Percentiles rank a stretch among this genome's conserved stretches.
These are phyloP conservation scores for Saccopteryx bilineata DNA, from an alignment of 2,113 vertebrate species.

Conservation along the genomic window DNA sequence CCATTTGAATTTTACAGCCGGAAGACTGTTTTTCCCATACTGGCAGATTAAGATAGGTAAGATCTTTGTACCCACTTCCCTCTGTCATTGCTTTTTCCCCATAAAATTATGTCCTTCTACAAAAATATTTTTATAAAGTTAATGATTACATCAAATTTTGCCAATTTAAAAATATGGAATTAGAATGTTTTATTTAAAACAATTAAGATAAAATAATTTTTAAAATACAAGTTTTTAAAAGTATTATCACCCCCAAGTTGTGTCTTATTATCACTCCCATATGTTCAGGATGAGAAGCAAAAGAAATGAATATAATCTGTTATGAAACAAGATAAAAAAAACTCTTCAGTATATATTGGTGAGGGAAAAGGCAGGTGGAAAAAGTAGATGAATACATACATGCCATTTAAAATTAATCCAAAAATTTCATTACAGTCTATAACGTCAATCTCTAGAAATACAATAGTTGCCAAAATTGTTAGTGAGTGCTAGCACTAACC, in stretches of 20 bases:
- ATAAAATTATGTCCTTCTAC: not conserved
- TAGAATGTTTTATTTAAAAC: not conserved
- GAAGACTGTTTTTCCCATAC: not conserved
- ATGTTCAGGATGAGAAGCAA: conserved; percentile 7
- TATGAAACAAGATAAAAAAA: not conserved
- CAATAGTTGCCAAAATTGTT: not conserved
- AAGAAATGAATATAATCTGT: not conserved
- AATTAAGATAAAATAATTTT: conserved; percentile 17
- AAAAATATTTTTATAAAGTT: conserved; percentile 14
- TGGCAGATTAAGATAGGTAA: not conserved
- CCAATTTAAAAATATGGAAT: not conserved
- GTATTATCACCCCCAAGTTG: not conserved
- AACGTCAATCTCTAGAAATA: not conserved
- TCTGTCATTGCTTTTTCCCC: not conserved
- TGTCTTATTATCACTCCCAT: not conserved
- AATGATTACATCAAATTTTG: not conserved
- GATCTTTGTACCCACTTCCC: not conserved
- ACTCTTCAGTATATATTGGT: not conserved
- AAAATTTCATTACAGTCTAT: conserved; percentile 36
- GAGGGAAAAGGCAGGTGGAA: not conserved
- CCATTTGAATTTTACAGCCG: conserved; percentile 21
- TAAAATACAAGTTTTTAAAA: not conserved
- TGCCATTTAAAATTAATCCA: conserved; percentile 31
- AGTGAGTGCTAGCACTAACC: not conserved
- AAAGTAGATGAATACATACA: conserved; percentile 38